A percentile compares a stretch with the other conserved stretches of the same genome.
These are phyloP conservation scores for Aurelia aurita DNA, from an alignment of 30 jellyfish, hydroid and myxozoan species.

Conservation along the genomic window DNA sequence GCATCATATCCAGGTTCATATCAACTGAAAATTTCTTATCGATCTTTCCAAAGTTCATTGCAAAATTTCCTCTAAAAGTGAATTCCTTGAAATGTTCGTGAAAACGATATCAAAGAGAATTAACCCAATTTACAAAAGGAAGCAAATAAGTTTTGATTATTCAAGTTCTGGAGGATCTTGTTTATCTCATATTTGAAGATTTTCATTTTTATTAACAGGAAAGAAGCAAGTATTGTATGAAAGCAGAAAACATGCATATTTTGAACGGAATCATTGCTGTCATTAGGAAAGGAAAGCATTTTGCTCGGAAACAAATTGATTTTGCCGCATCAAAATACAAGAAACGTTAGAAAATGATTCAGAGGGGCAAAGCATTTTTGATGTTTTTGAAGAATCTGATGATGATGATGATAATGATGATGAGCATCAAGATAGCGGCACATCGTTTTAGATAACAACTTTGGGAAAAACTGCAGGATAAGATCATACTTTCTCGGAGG, in stretches of 20 bases:
- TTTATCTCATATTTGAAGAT: too few relatives aligned
- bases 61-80: too few relatives aligned
- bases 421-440: not conserved
- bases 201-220: not conserved
- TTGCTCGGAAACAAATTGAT: not conserved
- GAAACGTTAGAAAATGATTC: not conserved
- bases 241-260: not conserved
- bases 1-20: too few relatives aligned
- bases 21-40: too few relatives aligned
- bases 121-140: too few relatives aligned
- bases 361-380: not conserved
- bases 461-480: not conserved
- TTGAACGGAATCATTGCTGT: not conserved
- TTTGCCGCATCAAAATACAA: not conserved
- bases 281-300: conserved; percentile 7
- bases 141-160: too few relatives aligned
- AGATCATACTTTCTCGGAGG: not conserved
- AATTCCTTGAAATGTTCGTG: too few relatives aligned
- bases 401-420: conserved; percentile 12
- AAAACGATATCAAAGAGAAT: too few relatives aligned
- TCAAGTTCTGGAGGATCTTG: too few relatives aligned
- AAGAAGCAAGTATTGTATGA: not conserved
- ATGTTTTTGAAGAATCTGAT: not conserved
- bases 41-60: too few relatives aligned
- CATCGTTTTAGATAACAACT: not conserved